Evolutionary conservation across 53 echinoderm and acorn worm genomes (phyloP), one percentile per base, ranked within the genome.

Genomic region (Paracentrotus lividus): DNA sequence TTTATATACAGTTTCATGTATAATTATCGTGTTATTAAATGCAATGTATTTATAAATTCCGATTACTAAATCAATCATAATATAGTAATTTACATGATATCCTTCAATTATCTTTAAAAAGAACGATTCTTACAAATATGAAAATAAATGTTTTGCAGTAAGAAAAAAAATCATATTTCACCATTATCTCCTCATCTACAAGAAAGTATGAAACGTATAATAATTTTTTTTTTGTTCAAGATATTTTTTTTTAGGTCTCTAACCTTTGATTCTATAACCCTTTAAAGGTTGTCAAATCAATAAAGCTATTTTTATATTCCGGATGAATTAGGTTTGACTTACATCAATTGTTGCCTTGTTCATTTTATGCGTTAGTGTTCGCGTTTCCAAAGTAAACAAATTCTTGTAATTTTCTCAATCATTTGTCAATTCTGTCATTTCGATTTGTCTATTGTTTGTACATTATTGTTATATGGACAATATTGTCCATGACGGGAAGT

Each of bases 401-500:
- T n/a, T n/a, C n/a, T n/a, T n/a, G n/a, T n/a, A 45, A 47, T 26
- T 81, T 81, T 27, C 13, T 81, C 81, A 45, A 81, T 81, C 47
- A 45, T 77, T 81, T 43, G 23, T 26, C 44, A 81, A 43, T 72
- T 72, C 36, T 49, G 49, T 81, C n/a, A 27, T 9, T 47, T 44
- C 47, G 81, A 81, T 81, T 43, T 81, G 81, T 47, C 81, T 47
- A 81, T 47, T 81, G 21, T 81, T 23, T 81, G 81, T 81, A 81
- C n/a, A 13, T 43, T n/a, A 14, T 81, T 72, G n/a, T n/a, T 10
- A 31, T 31, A 29, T 64, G 64, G 64, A 64, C 76, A 23, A 21
- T 76, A 12, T 27, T 76, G 42, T 76, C 76, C 76, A 20, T 4
- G 40, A 29, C 34, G 16, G n/a, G 47, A 38, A 78, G 75, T 40